A percentile compares a stretch with the other conserved stretches of the same genome.
Evolutionary conservation across 2,888 invertebrate species (phyloP).

Genomic region (Ophioninae sp.): DNA sequence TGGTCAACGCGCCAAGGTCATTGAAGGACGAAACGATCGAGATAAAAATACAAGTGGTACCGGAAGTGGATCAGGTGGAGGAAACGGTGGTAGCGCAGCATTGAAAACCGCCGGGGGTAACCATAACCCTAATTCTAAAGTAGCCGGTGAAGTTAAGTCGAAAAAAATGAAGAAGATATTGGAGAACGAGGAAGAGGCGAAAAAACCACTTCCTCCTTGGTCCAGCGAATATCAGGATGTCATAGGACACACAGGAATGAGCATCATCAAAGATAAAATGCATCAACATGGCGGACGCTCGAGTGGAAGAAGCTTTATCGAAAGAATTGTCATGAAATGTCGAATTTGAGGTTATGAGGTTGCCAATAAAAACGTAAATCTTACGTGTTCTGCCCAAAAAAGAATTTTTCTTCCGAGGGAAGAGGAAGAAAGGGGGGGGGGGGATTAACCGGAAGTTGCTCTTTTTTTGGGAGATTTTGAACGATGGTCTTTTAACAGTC

Average conservation of each 20-base stretch:
- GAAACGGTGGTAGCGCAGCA: neutral
- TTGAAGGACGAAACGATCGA: slow-evolving; percentile 19
- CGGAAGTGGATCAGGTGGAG: slow-evolving; percentile 15
- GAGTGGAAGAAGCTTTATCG: slow-evolving; percentile 46
- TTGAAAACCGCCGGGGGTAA: neutral
- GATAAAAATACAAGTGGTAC: slow-evolving; percentile 4
- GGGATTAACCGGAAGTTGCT: neutral
- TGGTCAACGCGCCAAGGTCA: slow-evolving; percentile 9
- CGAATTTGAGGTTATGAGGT: slow-evolving; percentile 13
- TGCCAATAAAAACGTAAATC: neutral
- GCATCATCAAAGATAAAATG: slow-evolving; percentile 84
- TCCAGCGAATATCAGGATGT: slow-evolving; percentile 86
- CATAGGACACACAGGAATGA: slow-evolving; percentile 84
- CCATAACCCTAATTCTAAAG: neutral
- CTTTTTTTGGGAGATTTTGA: neutral
- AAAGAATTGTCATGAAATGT: slow-evolving; percentile 55
- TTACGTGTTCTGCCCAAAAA: neutral
- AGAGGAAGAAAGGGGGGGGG: neutral
- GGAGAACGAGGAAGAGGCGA: slow-evolving; percentile 65
- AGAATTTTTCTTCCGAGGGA: neutral
- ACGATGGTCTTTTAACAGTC: neutral
- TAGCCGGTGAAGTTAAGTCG: neutral
- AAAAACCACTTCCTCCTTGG: slow-evolving; percentile 81
- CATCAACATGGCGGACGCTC: slow-evolving; percentile 75
- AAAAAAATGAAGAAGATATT: slow-evolving; percentile 24